Base-by-base conservation (phyloP, 1,140 invertebrate genomes). In the Drosophila ogumai region DNA sequence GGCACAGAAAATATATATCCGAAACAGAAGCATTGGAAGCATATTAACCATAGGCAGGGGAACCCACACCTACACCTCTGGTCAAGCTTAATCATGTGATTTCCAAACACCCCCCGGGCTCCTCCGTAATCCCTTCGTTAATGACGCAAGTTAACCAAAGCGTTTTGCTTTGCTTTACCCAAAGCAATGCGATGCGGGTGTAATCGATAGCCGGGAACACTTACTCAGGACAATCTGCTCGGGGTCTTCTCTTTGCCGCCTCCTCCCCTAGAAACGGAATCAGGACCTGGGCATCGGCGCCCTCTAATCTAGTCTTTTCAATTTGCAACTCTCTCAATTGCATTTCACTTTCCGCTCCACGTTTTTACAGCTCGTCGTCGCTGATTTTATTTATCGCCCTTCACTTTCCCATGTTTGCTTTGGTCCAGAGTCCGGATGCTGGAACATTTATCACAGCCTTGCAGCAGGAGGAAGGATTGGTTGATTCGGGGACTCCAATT, bases 281-380 rank as follows among this genome's bases (percentile, higher is more conserved):
- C 50, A 36, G 32, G 6, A 34, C 6, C 50, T 8, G 49, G 49
- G 6, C 13, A 55, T 25, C 52, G 17, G 12, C 41, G 7, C 19
- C 15, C 63, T 60, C 34, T 49, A 61, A 66, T 57, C 54, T 49
- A 72, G 61, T 57, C 58, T 47, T 64, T 82, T 82, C 79, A 82
- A 79, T 82, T 84, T 80, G 72, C 66, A 73, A 64, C 66, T 49
- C 41, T 76, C 61, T 50, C 59, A 71, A 80, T 64, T 67, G 46
- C 57, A 59, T 74, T 82, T 74, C 61, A 78, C 68, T 82, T 77
- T 77, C 41, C 68, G 55, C 67, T 13, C 25, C 46, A 47, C 66
- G 68, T 69, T 71, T 69, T 69, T 71, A 69, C 40, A 38, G 41
- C 65, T 25, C 65, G 65, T 66, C 47, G 73, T 49, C 43, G 60